Evolutionary conservation across 2,888 invertebrate genomes (phyloP).

Genomic region (Sisyra terminalis): DNA sequence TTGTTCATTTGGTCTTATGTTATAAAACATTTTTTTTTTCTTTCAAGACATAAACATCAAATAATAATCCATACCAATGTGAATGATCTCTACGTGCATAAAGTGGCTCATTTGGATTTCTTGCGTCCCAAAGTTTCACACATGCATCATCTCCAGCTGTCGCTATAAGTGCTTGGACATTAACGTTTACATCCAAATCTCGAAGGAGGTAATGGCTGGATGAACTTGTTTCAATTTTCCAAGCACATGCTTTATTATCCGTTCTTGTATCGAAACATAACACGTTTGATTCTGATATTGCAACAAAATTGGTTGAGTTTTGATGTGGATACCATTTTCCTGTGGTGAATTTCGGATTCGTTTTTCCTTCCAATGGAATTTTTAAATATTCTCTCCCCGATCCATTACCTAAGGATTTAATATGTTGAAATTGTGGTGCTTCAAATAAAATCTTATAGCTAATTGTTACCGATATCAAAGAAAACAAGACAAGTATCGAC

Average conservation of each 20-base stretch:
- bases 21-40: not conserved
- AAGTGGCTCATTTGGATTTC: constrained; percentile 63
- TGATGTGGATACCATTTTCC: constrained; percentile 96
- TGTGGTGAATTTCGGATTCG: constrained; percentile 60
- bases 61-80: constrained; percentile 45
- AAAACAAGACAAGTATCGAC: constrained; percentile 60
- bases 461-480: constrained; percentile 43
- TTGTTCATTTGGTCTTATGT: too few relatives aligned
- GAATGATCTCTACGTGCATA: constrained; percentile 70
- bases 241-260: constrained; percentile 53
- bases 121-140: constrained; percentile 90
- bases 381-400: constrained; percentile 16
- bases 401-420: not conserved
- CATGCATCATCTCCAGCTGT: constrained; percentile 94
- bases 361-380: constrained; percentile 40
- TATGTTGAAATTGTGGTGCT: too few relatives aligned
- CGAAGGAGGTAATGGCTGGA: constrained; percentile 81
- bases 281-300: constrained; percentile 71
- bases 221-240: constrained; percentile 54
- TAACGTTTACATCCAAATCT: constrained; percentile 95
- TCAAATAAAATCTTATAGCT: constrained; percentile 25
- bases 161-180: constrained; percentile 65
- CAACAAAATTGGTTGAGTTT: constrained; percentile 69
- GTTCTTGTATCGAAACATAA: constrained; percentile 76
- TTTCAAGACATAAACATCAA: constrained; percentile 6